These are phyloP conservation scores for Drosophila santomea DNA, from an alignment of 1,140 invertebrate genomes.

Conservation along the genomic window DNA sequence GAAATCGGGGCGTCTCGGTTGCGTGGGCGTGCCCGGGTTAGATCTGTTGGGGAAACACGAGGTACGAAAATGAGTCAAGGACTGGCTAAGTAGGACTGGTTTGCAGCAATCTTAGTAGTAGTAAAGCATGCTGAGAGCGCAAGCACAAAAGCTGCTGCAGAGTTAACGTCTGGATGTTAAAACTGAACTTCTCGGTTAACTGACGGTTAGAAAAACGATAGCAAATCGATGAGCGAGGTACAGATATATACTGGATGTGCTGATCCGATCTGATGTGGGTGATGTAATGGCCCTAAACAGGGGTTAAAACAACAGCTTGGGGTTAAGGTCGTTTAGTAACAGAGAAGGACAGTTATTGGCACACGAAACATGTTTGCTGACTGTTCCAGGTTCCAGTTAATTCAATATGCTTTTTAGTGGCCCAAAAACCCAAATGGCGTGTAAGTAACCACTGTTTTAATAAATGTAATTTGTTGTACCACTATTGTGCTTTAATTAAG, in stretches of 20 bases:
- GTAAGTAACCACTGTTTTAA: neutral
- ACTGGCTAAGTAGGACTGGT: neutral
- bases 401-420: neutral
- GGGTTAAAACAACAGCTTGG: slow-evolving; percentile 14
- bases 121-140: slow-evolving; percentile 21
- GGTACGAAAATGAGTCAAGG: slow-evolving; percentile 29
- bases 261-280: slow-evolving; percentile 7
- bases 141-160: slow-evolving; percentile 16
- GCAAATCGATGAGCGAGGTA: slow-evolving; percentile 21
- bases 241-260: neutral
- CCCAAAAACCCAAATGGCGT: too few relatives aligned
- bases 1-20: slow-evolving; percentile 93
- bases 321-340: slow-evolving; percentile 3
- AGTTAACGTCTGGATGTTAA: slow-evolving; percentile 12
- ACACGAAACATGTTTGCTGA: neutral
- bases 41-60: slow-evolving; percentile 87
- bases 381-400: neutral
- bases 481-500: neutral
- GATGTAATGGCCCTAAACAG: slow-evolving; percentile 7
- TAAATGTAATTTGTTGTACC: neutral
- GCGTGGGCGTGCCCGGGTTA: slow-evolving; percentile 94
- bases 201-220: slow-evolving; percentile 21
- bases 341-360: slow-evolving; percentile 3
- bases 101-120: neutral
- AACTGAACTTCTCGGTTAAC: slow-evolving; percentile 22